Conservation (phyloP, 2,797 vertebrate species). For the Coreius guichenoti region DNA sequence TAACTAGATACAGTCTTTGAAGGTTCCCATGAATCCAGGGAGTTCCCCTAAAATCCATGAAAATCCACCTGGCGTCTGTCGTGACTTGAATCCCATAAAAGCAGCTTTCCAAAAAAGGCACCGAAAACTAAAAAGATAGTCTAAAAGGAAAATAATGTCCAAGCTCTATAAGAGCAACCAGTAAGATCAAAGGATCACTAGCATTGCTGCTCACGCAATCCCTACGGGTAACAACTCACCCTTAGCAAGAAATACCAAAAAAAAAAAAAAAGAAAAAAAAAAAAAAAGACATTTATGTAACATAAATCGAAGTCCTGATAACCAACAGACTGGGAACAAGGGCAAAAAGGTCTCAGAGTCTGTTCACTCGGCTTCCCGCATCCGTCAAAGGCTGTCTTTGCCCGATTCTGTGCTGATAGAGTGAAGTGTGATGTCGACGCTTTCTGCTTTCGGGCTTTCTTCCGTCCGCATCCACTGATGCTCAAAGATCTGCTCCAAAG, state of each 20-base stretch:
- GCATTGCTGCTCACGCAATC: constrained; percentile 50
- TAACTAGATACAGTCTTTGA: constrained; percentile 54
- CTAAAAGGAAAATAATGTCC: constrained; percentile 78
- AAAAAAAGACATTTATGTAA: constrained; percentile 61
- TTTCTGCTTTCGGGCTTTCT: constrained; percentile 80
- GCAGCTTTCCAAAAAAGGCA: constrained; percentile 97
- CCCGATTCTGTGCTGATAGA: constrained; percentile 89
- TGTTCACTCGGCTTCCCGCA: constrained; percentile 53
- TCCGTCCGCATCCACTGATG: constrained; percentile 92
- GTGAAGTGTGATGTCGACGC: constrained; percentile 88
- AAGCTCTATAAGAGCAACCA: constrained; percentile 90
- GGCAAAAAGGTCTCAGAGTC: constrained; percentile 54
- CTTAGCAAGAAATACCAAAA: constrained; percentile 71
- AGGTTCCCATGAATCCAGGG: constrained; percentile 66
- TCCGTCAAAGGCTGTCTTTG: constrained; percentile 92
- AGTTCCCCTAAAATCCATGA: constrained; percentile 44
- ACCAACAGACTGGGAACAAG: constrained; percentile 40
- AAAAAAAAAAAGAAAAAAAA: constrained; percentile 72
- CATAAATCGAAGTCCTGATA: constrained; percentile 67
- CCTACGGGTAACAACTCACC: constrained; percentile 45
- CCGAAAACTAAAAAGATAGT: constrained; percentile 91
- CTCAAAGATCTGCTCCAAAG: constrained; percentile 94
- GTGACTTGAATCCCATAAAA: constrained; percentile 82
- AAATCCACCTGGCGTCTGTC: constrained; percentile 40
- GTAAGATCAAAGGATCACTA: constrained; percentile 54